Base-by-base conservation (phyloP, 2,888 invertebrate genomes). In the Hermaeophaga mercurialis region DNA sequence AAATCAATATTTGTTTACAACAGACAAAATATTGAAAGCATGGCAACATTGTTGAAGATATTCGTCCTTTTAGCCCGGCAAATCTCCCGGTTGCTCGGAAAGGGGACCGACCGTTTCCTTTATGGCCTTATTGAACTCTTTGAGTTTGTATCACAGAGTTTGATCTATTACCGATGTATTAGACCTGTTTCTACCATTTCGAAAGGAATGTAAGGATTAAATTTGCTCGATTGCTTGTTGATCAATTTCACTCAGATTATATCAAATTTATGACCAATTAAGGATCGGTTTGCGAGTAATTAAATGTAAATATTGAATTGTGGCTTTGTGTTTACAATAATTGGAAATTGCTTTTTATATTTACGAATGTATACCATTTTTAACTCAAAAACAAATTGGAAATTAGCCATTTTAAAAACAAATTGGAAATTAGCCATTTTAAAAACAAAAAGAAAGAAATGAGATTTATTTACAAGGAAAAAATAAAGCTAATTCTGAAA, bases 41-140 rank as follows among this genome's bases (percentile, higher is more conserved):
- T 22, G 50, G 50, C 50, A 50, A 50, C 50, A 15, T 6, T 19
- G 50, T 41, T 9, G 1, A 6, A 31, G 41, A 33, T 50, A 50
- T 50, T 50, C 50, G 41, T 50, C 50, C 50, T 50, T 50, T 50
- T 12, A 53, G 39, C 57, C 54, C 58, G 56, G 54, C 56, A 59
- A 63, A 61, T 57, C 61, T 60, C 54, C 33, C 50, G 55, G 55
- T 36, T 38, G 54, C 50, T 48, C 47, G 47, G 54, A 61, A 59
- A 55, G 59, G 59, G 61, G 54, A 49, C 38, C 48, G 54, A 49
- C 38, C 48, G 26, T 26, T 56, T 38, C 56, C 48, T 55, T 56
- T 54, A 33, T 45, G 36, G 55, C 61, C 48, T 56, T 63, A 63
- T 63, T 56, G 63, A 61, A 61, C 61, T 61, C 57, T 58, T 55